These are phyloP conservation scores for Periplaneta americana DNA, from an alignment of 1,140 invertebrate genomes.

Conservation along the genomic window DNA sequence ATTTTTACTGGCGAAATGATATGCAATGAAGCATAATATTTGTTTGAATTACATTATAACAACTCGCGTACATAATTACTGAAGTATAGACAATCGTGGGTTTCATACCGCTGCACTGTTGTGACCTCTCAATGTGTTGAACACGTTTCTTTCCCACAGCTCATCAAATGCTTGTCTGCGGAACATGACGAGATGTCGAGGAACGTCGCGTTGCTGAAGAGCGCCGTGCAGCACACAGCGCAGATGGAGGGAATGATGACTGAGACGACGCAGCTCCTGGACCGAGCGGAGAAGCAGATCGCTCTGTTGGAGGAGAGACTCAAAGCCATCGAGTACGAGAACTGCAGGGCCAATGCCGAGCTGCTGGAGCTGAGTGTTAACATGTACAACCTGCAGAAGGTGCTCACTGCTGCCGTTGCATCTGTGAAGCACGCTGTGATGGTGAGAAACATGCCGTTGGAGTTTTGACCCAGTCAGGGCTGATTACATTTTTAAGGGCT, in stretches of 20 bases:
- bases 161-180: slow-evolving; percentile 35
- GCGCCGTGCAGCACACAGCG: too few relatives aligned
- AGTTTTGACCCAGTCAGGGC: too few relatives aligned
- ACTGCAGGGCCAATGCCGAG: not conserved
- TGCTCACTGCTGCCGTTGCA: not conserved
- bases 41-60: too few relatives aligned
- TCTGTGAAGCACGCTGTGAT: not conserved
- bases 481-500: too few relatives aligned
- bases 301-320: not conserved
- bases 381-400: not conserved
- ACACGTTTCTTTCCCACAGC: slow-evolving; percentile 4
- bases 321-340: not conserved
- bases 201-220: not conserved
- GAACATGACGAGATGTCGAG: slow-evolving; percentile 42
- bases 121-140: too few relatives aligned
- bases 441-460: too few relatives aligned
- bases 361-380: not conserved
- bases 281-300: not conserved
- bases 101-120: too few relatives aligned
- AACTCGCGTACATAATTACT: too few relatives aligned
- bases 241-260: not conserved
- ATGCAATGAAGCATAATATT: too few relatives aligned
- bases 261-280: not conserved
- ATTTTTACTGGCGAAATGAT: too few relatives aligned
- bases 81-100: too few relatives aligned